A percentile compares a stretch with the other conserved stretches of the same genome.
Conservation (phyloP, 2,888 invertebrate genomes). For the Melieria crassipennis region DNA sequence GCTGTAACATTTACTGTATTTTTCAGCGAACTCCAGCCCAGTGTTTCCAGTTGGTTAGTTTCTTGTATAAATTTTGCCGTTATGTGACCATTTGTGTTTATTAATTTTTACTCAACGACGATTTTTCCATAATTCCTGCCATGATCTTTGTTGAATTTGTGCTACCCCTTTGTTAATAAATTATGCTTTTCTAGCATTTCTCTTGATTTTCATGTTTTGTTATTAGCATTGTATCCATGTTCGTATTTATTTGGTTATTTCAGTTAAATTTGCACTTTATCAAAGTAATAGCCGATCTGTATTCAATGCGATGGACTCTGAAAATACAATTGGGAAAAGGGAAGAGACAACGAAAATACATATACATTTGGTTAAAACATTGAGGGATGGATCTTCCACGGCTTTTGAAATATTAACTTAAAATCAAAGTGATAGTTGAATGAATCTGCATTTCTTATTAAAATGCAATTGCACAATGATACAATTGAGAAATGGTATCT, state of each 20-base stretch:
- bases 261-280: constrained; percentile 58
- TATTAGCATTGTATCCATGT: constrained; percentile 37
- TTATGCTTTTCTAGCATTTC: constrained; percentile 3
- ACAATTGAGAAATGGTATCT: too few species aligned
- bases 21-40: too few species aligned
- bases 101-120: too few species aligned
- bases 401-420: too few species aligned
- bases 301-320: constrained; percentile 62
- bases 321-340: constrained; percentile 48
- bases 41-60: too few species aligned
- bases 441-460: too few species aligned
- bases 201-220: constrained; percentile 34
- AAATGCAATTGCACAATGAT: too few species aligned
- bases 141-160: neutral
- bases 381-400: neutral
- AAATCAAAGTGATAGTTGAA: too few species aligned
- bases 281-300: constrained; percentile 58
- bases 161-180: neutral
- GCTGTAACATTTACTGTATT: too few species aligned
- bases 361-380: constrained; percentile 27
- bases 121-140: too few species aligned
- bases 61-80: too few species aligned
- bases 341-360: constrained; percentile 33
- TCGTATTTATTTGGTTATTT: constrained; percentile 51
- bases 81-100: too few species aligned